These are phyloP conservation scores for Amblyopsis hoosieri DNA, from an alignment of 2,797 vertebrate genomes.

Conservation along the genomic window DNA sequence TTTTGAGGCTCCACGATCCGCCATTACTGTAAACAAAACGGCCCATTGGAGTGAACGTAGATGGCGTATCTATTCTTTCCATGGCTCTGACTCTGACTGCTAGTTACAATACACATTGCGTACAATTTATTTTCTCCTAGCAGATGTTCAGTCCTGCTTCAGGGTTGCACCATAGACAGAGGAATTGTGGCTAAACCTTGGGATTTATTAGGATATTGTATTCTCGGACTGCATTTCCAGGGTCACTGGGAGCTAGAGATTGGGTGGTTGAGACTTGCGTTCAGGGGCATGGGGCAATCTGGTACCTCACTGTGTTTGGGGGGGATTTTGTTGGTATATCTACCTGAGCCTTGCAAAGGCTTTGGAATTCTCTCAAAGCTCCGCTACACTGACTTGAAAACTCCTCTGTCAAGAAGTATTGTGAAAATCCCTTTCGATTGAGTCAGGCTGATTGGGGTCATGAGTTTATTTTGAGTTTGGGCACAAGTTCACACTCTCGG, in stretches of 20 bases:
- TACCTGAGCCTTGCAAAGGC: slow-evolving; percentile 25
- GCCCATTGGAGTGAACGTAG: too few species aligned
- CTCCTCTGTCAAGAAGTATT: slow-evolving; percentile 40
- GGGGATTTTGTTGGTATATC: slow-evolving; percentile 50
- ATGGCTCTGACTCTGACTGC: too few species aligned
- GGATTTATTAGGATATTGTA: slow-evolving; percentile 57
- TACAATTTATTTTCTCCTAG: too few species aligned
- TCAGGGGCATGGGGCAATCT: slow-evolving; percentile 39
- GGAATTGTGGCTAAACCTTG: slow-evolving; percentile 46
- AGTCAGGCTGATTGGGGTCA: slow-evolving; percentile 46
- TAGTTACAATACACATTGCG: too few species aligned
- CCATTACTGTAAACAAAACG: too few species aligned
- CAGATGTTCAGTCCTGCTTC: too few species aligned
- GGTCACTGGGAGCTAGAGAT: slow-evolving; percentile 31
- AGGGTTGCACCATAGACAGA: too few species aligned
- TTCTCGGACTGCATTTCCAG: slow-evolving; percentile 53
- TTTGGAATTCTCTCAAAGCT: slow-evolving; percentile 31
- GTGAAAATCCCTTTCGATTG: slow-evolving; percentile 40
- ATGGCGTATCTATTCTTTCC: too few species aligned
- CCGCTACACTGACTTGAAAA: slow-evolving; percentile 27
- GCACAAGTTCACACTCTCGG: slow-evolving; percentile 23
- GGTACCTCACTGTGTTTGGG: slow-evolving; percentile 36
- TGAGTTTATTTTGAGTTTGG: slow-evolving; percentile 38
- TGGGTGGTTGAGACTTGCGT: slow-evolving; percentile 32
- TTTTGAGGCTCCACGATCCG: too few species aligned